Evolutionary conservation across 1,140 invertebrate species (phyloP).

Genomic region (Andrena cerasifolii): DNA sequence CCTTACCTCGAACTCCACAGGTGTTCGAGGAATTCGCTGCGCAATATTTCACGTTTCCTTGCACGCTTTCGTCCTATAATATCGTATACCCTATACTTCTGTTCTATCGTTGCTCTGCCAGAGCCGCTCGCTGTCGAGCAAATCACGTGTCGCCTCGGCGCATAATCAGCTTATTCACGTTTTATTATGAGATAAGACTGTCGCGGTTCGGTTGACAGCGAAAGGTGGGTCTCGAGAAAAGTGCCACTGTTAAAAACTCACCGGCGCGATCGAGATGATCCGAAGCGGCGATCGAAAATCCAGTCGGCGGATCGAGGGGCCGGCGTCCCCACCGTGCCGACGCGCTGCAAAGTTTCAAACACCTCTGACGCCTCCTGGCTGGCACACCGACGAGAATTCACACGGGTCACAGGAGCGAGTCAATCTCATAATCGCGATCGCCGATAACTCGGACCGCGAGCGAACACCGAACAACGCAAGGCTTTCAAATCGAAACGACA

Average conservation of each 20-base stretch:
- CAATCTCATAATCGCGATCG: conserved; percentile 47
- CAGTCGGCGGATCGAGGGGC: conserved; percentile 64
- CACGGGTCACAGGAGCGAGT: conserved; percentile 4
- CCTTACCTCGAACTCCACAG: not conserved
- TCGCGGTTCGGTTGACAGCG: not conserved
- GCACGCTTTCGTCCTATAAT: not conserved
- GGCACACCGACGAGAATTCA: conserved; percentile 24
- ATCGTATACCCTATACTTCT: not conserved
- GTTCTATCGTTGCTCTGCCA: not conserved
- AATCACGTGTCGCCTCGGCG: conserved; percentile 1
- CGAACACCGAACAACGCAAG: not conserved
- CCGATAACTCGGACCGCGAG: not conserved
- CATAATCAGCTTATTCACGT: not conserved
- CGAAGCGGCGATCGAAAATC: conserved; percentile 62
- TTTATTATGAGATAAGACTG: not conserved
- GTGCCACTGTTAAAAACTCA: too few relatives aligned
- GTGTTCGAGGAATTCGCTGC: not conserved
- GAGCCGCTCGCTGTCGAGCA: not conserved
- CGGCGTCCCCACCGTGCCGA: conserved; percentile 66
- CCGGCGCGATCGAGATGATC: conserved; percentile 42
- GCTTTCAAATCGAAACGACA: conserved; percentile 33
- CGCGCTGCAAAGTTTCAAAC: conserved; percentile 31
- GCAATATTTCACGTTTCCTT: not conserved
- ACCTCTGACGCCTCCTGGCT: conserved; percentile 11
- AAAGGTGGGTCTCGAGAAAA: too few relatives aligned